phyloP scores from a whole-genome alignment of 2,888 invertebrate species.

The Blastobasis lacticolella region DNA sequence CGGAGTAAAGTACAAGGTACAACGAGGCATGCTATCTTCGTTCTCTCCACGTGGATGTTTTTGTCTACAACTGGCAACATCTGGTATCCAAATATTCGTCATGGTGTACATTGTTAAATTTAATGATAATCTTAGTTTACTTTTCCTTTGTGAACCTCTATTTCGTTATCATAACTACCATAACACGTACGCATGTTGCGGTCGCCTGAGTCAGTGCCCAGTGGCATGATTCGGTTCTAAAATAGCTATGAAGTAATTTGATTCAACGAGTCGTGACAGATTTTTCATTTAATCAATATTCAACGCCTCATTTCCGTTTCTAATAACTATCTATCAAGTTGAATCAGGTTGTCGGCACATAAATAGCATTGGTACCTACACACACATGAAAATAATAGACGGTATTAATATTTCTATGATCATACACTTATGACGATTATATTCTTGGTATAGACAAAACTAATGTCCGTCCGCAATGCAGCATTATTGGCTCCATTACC shows the following conservation, averaged over 20 bases:
- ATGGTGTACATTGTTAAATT: no score
- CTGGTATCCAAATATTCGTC: no score
- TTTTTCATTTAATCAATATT: conserved; percentile 12
- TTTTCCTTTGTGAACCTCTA: no score
- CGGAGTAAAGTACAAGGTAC: not conserved
- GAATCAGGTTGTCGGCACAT: conserved; percentile 10
- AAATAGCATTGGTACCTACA: not conserved
- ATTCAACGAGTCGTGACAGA: not conserved
- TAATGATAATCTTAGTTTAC: no score
- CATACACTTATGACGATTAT: no score
- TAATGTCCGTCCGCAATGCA: not conserved
- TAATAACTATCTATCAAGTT: conserved; percentile 15
- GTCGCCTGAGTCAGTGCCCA: conserved; percentile 10
- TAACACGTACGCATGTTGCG: not conserved
- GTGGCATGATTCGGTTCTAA: conserved; percentile 14
- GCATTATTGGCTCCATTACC: conserved; percentile 10
- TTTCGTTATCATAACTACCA: no score
- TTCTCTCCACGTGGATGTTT: no score
- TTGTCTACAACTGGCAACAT: no score
- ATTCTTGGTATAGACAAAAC: not conserved
- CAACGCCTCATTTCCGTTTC: conserved; percentile 27
- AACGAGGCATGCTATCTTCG: no score
- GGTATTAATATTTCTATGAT: no score
- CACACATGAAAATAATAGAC: no score
- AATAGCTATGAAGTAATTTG: conserved; percentile 12